Percentiles rank a stretch among this genome's conserved stretches.
Conservation (phyloP, 2,888 invertebrate species). For the Calliopum simillimum region DNA sequence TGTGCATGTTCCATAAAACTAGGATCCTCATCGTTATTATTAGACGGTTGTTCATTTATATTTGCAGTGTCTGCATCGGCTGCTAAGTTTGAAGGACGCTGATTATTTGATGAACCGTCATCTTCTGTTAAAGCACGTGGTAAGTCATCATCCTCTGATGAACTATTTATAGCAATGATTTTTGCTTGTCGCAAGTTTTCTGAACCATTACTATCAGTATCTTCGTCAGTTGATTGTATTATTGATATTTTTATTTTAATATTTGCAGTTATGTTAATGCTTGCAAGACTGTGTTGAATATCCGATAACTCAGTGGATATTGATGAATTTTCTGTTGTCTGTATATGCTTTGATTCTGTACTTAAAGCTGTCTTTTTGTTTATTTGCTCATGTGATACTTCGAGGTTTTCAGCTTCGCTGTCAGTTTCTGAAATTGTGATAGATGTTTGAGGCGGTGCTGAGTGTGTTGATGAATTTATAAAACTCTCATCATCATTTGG, state of each 20-base stretch:
- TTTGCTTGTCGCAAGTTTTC: background rate
- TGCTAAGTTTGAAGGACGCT: background rate
- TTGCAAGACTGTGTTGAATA: constrained; percentile 55
- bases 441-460: constrained; percentile 52
- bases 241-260: constrained; percentile 63
- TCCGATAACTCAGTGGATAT: constrained; percentile 31
- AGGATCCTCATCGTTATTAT: constrained; percentile 33
- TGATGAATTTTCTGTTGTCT: background rate
- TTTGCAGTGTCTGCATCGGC: background rate
- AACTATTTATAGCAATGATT: no score
- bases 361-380: constrained; percentile 5
- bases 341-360: background rate
- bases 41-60: background rate
- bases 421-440: constrained; percentile 61
- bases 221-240: constrained; percentile 37
- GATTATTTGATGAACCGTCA: background rate
- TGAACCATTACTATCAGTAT: constrained; percentile 2
- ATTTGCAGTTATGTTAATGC: constrained; percentile 64
- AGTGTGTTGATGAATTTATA: constrained; percentile 19
- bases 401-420: constrained; percentile 48
- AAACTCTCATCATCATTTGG: constrained; percentile 31
- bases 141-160: background rate
- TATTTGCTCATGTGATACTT: background rate
- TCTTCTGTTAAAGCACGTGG: background rate
- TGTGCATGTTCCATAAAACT: constrained; percentile 57